These are phyloP conservation scores for Tetrao urogallus DNA, from an alignment of 2,113 vertebrate genomes.

Conservation along the genomic window DNA sequence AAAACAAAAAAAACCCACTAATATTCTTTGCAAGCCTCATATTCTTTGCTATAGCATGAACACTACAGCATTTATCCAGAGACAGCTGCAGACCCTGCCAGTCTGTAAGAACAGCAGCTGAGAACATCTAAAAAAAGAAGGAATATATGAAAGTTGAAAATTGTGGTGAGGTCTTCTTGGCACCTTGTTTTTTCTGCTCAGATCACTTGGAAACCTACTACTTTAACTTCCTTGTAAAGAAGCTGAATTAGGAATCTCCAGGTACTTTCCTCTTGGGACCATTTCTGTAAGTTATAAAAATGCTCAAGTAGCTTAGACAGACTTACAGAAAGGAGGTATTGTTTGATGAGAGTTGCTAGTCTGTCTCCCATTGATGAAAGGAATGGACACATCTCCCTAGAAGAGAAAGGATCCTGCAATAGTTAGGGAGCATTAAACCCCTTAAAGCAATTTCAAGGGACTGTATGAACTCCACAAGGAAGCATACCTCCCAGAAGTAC, in stretches of 20 bases:
- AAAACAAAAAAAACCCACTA: neutral
- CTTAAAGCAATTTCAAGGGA: neutral
- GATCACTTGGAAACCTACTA: neutral
- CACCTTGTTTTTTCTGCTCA: neutral
- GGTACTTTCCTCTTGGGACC: neutral
- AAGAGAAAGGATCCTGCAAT: neutral
- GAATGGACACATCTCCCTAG: neutral
- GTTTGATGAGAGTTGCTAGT: neutral
- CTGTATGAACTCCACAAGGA: neutral
- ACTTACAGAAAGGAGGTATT: neutral
- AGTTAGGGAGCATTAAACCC: neutral
- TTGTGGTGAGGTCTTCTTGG: neutral
- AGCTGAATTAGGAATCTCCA: neutral
- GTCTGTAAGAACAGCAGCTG: slow-evolving; percentile 5
- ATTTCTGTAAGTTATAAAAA: neutral
- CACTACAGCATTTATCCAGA: slow-evolving; percentile 15
- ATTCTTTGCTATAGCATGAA: slow-evolving; percentile 15
- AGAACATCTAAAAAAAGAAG: neutral
- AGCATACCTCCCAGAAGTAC: neutral
- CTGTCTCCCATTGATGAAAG: neutral
- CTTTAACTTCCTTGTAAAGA: neutral
- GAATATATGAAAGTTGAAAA: slow-evolving; percentile 8
- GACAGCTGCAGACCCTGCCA: slow-evolving; percentile 15
- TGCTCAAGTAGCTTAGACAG: neutral
- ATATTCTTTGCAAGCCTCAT: slow-evolving; percentile 5